Evolutionary conservation across 1,140 invertebrate genomes (phyloP), one percentile per base, ranked within the genome.

Genomic region (Choristoneura fumiferana): DNA sequence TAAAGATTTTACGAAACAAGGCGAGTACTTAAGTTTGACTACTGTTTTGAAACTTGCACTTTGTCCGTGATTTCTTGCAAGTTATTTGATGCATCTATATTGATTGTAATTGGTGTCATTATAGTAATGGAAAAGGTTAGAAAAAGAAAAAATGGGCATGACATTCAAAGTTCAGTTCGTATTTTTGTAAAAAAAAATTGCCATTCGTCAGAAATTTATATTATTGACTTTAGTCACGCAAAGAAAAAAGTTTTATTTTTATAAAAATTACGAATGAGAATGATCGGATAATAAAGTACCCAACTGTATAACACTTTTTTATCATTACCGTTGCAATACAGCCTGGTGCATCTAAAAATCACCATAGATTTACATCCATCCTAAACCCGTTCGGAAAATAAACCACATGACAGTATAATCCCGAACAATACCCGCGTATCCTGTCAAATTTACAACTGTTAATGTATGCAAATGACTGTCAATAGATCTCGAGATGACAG

Each of bases 391-490:
- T 29, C 22, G 2, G 22, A 29, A 29, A 29, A 29, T 29, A 29
- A 29, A 29, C 22, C 22, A 12, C 1, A 0, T 18, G 18, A 45
- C 40, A 49, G 29, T n/a, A 49, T 49, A 49, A 49, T 49, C 43
- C 15, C 43, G 29, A 13, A 49, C 43, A 49, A 49, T 49, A 36
- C 53, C 53, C 33, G 54, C 58, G 12, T 35, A 53, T 52, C 49
- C 35, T 40, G 54, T 43, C 22, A 55, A 36, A 58, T 62, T 58
- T 53, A 62, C 35, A 37, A 18, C 35, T 45, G 57, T 57, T 62
- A 60, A 58, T 53, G 43, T 60, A 66, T 68, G 62, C 62, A 68
- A 61, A 68, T 68, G 43, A 12, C 18, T 15, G 43, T 49, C 54
- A 49, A 57, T 62, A 54, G n/a, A 45, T 40, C 38, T 49, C 18